phyloP scores from a whole-genome alignment of 2,797 vertebrate species.

The Fringilla coelebs region DNA sequence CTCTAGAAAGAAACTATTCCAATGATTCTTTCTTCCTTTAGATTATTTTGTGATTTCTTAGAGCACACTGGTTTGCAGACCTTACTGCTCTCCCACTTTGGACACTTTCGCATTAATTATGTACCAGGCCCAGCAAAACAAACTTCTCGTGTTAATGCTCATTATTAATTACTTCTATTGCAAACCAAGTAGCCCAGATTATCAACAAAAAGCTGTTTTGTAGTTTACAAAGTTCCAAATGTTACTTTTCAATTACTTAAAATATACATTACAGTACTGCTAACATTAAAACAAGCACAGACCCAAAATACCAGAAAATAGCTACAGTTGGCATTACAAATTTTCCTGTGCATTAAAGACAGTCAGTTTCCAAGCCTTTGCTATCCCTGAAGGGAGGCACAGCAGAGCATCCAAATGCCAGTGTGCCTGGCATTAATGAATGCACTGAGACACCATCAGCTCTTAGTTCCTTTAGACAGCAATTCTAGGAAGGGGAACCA shows the following conservation, averaged over 20 bases:
- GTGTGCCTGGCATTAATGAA: background rate
- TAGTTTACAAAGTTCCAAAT: background rate
- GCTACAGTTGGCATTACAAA: background rate
- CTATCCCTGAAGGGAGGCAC: background rate
- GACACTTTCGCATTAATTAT: background rate
- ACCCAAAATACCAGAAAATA: background rate
- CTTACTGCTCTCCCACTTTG: background rate
- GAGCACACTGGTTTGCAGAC: background rate
- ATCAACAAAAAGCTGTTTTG: background rate
- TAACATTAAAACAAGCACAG: background rate
- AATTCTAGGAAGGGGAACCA: background rate
- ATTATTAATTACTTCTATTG: background rate
- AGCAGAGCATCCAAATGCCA: background rate
- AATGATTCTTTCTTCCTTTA: background rate
- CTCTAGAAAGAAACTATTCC: background rate
- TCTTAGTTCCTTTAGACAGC: background rate
- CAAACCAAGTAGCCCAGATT: background rate
- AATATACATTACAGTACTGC: background rate
- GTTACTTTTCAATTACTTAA: background rate
- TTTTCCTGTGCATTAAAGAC: background rate
- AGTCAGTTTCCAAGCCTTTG: background rate
- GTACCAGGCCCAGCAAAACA: background rate
- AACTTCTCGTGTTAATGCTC: background rate
- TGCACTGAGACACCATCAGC: background rate
- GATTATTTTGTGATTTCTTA: background rate